Base-by-base conservation (phyloP, 2,888 invertebrate genomes). In the Endotricha flammealis region DNA sequence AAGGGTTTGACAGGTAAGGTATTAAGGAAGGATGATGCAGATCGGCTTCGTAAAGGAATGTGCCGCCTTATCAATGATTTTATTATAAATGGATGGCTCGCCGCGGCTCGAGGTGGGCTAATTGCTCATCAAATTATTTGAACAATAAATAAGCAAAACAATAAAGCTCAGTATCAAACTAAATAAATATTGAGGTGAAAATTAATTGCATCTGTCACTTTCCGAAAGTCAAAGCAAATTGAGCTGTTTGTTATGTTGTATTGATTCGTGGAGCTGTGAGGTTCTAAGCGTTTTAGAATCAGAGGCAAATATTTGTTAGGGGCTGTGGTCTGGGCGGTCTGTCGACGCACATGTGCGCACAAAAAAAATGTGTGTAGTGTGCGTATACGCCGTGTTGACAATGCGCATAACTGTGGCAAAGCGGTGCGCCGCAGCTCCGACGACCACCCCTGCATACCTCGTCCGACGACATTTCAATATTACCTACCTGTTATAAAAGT, bases 221-320 rank as follows among this genome's bases (percentile, higher is more conserved):
- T 46, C 46, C 44, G 46, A 55, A 53, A 37, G 41, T 39, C 36
- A 46, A 48, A 55, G 52, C 46, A 50, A 55, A 73, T 70, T 65
- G 64, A 69, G 65, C 63, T 52, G 68, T 71, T 67, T 52, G 68
- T 71, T 67, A 49, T 53, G 51, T 64, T 64, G 62, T 65, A 72
- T 72, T 69, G 71, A 74, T 77, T 65, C 64, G 66, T 64, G 57
- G 63, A 60, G 59, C 61, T 62, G 61, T 55, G 62, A 67, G 66
- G 68, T 62, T 75, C 70, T 79, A 79, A 82, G 73, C 74, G 71
- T 71, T 81, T 81, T 70, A 63, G 76, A 80, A 85, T 82, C 76
- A 74, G 66, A 74, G 75, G 64, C 68, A 85, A 86, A 86, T 85
- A 86, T 85, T 86, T 82, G 79, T 70, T 49, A 42, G 65, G 59